Evolutionary conservation across 2,888 invertebrate species (phyloP).

Genomic region (Eledone cirrhosa): DNA sequence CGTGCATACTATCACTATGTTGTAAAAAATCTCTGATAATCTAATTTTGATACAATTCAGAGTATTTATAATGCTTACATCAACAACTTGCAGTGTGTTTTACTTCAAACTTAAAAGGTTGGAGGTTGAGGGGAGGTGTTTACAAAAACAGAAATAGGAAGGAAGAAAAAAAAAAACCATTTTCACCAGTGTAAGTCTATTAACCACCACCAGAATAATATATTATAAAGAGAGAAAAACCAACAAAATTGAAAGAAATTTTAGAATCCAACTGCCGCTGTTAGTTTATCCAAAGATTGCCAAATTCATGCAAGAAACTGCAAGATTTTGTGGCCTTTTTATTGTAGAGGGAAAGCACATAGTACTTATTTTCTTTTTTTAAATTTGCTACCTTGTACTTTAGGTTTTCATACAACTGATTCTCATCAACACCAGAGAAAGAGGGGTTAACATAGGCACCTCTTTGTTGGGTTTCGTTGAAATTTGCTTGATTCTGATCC

Average conservation of each 20-base stretch:
- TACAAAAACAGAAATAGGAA: no score
- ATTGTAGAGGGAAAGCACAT: no score
- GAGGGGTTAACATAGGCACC: slow-evolving; percentile 40
- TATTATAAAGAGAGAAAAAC: slow-evolving; percentile 30
- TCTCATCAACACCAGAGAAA: slow-evolving; percentile 49
- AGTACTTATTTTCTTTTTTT: not conserved
- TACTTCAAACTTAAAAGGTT: no score
- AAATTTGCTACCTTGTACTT: slow-evolving; percentile 19
- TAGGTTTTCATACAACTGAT: not conserved
- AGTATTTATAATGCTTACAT: no score
- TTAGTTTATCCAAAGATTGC: slow-evolving; percentile 34
- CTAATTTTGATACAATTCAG: no score
- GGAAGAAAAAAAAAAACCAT: slow-evolving; percentile 25
- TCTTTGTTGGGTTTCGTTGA: slow-evolving; percentile 29
- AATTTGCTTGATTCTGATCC: slow-evolving; percentile 27
- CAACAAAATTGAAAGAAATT: slow-evolving; percentile 27
- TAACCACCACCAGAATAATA: not conserved
- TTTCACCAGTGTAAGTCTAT: slow-evolving; percentile 37
- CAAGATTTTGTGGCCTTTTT: no score
- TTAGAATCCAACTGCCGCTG: not conserved
- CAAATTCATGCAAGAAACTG: no score
- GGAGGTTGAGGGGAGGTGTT: no score
- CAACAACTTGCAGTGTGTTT: no score
- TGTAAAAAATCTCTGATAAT: no score
- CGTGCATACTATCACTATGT: no score